phyloP scores from a whole-genome alignment of 2,888 invertebrate species.

The Creontiades dilutus region DNA sequence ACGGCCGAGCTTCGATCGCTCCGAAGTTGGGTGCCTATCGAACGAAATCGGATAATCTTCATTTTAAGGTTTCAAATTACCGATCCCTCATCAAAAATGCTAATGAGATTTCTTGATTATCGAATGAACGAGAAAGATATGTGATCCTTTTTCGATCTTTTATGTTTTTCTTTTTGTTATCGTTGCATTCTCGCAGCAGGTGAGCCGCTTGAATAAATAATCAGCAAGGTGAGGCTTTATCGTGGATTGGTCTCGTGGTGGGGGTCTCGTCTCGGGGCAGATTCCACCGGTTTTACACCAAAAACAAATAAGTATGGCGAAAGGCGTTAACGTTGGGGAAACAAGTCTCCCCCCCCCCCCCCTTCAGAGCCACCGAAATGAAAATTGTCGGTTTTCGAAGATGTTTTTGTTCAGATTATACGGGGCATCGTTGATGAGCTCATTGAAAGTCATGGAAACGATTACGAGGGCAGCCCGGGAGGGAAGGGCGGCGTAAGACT shows the following conservation, averaged over 20 bases:
- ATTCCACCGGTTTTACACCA: constrained; percentile 40
- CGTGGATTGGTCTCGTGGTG: constrained; percentile 5
- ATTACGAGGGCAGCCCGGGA: constrained; percentile 32
- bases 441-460: constrained; percentile 52
- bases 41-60: neutral
- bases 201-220: constrained; percentile 46
- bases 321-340: constrained; percentile 30
- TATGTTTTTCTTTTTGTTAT: constrained; percentile 32
- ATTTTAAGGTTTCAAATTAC: constrained; percentile 22
- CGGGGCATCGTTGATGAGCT: constrained; percentile 53
- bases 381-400: constrained; percentile 13
- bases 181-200: constrained; percentile 47
- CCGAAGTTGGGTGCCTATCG: no score
- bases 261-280: neutral
- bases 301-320: constrained; percentile 22
- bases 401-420: constrained; percentile 29
- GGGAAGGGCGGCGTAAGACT: neutral
- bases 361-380: neutral
- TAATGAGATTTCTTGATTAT: constrained; percentile 42
- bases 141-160: constrained; percentile 41
- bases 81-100: constrained; percentile 48
- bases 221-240: constrained; percentile 50
- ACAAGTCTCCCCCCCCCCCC: neutral
- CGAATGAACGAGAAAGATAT: constrained; percentile 46
- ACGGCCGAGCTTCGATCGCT: no score